Conservation (phyloP, 2,113 vertebrate species). For the Heterocephalus glaber region DNA sequence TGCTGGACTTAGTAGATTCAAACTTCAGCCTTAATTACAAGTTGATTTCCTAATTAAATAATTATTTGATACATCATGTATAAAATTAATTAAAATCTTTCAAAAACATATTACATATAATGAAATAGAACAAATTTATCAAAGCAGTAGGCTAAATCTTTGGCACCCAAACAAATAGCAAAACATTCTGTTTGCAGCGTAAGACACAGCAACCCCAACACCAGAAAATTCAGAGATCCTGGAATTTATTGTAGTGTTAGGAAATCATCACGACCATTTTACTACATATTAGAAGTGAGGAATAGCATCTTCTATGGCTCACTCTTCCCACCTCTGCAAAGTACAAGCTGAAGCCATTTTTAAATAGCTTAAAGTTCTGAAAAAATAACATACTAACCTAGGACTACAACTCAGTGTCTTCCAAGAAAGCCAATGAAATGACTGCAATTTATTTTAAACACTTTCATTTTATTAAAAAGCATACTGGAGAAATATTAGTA, state of each 20-base stretch:
- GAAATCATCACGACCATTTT: constrained; percentile 51
- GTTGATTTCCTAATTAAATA: constrained; percentile 12
- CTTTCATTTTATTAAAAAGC: constrained; percentile 43
- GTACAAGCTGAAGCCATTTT: constrained; percentile 20
- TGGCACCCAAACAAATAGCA: not conserved
- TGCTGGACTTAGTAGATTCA: not conserved
- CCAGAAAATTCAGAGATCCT: constrained; percentile 39
- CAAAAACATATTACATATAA: constrained; percentile 4
- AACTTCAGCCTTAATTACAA: not conserved
- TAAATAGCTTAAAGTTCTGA: constrained; percentile 63
- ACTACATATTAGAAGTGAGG: constrained; percentile 18
- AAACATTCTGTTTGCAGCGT: not conserved
- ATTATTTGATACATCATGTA: not conserved
- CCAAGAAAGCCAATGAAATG: constrained; percentile 54
- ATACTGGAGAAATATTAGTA: not conserved
- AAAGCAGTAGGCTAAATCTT: not conserved
- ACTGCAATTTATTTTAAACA: constrained; percentile 49
- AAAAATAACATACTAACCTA: constrained; percentile 63
- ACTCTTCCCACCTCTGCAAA: not conserved
- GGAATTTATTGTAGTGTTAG: not conserved
- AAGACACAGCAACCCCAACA: not conserved
- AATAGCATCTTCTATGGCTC: constrained; percentile 51
- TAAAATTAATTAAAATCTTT: constrained; percentile 40
- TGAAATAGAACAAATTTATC: not conserved
- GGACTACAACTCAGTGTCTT: not conserved